A percentile compares a stretch with the other conserved stretches of the same genome.
Evolutionary conservation across 2,888 invertebrate genomes (phyloP).

Genomic region (Netelia fuscicornis): DNA sequence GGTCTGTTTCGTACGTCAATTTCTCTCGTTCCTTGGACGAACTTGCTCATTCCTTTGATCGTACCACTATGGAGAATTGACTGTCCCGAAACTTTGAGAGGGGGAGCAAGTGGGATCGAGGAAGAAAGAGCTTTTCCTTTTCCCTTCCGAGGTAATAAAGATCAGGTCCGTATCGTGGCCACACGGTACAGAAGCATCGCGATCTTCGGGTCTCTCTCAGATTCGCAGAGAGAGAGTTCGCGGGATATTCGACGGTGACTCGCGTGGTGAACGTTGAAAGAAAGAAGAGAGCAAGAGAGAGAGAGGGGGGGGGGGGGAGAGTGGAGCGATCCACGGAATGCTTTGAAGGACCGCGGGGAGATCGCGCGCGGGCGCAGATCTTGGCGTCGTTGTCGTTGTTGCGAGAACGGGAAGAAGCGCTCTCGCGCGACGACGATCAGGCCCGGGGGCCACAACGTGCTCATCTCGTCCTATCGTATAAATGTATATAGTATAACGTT

Average conservation of each 20-base stretch:
- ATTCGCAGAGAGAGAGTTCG: conserved; percentile 46
- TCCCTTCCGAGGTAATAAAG: conserved; percentile 49
- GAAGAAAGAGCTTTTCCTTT: conserved; percentile 39
- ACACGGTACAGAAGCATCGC: conserved; percentile 38
- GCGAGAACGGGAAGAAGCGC: conserved; percentile 62
- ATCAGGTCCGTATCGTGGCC: conserved; percentile 52
- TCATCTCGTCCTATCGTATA: conserved; percentile 31
- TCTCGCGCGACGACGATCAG: conserved; percentile 58
- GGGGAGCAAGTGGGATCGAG: conserved; percentile 16
- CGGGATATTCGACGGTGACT: conserved; percentile 59
- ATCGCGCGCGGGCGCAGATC: conserved; percentile 72
- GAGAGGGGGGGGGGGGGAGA: conserved; percentile 71
- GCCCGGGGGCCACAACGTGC: conserved; percentile 52
- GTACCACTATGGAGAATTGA: conserved; percentile 8
- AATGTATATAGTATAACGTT: conserved; percentile 10
- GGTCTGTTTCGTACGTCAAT: too few species aligned
- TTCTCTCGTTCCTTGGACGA: too few species aligned
- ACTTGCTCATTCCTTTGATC: neutral
- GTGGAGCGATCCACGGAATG: conserved; percentile 83
- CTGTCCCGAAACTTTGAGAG: neutral
- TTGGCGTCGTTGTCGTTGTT: conserved; percentile 62
- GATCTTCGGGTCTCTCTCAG: conserved; percentile 47
- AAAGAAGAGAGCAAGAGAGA: conserved; percentile 65
- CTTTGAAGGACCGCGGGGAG: conserved; percentile 84
- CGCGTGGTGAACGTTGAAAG: conserved; percentile 71